phyloP scores from a whole-genome alignment of 2,113 vertebrate species.

The Cettia cetti region DNA sequence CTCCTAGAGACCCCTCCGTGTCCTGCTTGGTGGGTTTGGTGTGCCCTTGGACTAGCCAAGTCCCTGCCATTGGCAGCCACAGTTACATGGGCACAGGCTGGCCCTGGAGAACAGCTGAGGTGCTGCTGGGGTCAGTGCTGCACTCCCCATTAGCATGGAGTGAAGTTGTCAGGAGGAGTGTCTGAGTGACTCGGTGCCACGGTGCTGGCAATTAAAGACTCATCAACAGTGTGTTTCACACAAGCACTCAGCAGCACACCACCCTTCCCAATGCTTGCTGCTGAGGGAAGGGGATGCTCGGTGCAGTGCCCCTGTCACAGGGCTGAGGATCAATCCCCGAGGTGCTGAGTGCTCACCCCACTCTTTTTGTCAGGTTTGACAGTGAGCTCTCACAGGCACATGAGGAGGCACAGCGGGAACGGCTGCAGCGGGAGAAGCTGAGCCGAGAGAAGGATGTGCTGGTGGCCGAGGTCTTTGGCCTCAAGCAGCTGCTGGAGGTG shows the following conservation, averaged over 20 bases:
- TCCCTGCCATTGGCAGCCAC: accelerated
- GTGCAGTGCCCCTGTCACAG: accelerated
- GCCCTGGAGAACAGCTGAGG: background rate
- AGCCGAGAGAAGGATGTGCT: constrained; percentile 89
- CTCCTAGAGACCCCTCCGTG: background rate
- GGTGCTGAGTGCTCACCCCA: background rate
- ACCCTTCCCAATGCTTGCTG: background rate
- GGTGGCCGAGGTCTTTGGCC: constrained; percentile 84
- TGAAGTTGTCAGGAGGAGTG: background rate
- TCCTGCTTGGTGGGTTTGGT: background rate
- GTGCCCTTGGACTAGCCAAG: background rate
- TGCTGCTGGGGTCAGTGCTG: background rate
- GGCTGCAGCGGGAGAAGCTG: constrained; percentile 86
- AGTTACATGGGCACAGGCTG: accelerated
- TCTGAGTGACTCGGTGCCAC: constrained; percentile 3
- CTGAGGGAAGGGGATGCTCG: accelerated
- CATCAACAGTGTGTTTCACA: background rate
- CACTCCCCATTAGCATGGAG: background rate
- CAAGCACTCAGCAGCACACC: accelerated
- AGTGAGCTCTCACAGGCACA: constrained; percentile 84
- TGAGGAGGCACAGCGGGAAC: constrained; percentile 89
- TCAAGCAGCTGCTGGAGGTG: constrained; percentile 93
- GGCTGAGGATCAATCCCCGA: accelerated
- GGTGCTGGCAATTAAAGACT: constrained; percentile 29
- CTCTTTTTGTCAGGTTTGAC: constrained; percentile 88